A percentile compares a stretch with the other conserved stretches of the same genome.
phyloP scores from a whole-genome alignment of 2,797 vertebrate species.

The Notoglanidium macrostoma region DNA sequence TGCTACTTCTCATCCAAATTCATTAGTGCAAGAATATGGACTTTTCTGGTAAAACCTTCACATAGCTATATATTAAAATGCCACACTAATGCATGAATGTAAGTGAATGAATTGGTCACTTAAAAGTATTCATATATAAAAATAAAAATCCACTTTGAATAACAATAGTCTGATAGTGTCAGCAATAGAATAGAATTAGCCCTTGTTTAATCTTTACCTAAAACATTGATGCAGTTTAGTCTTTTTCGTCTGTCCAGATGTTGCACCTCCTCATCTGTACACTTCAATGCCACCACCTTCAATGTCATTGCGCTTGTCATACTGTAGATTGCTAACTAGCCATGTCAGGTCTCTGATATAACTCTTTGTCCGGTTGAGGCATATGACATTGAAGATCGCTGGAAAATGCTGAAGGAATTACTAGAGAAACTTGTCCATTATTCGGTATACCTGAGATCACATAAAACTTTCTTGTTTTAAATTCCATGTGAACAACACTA shows the following conservation, averaged over 20 bases:
- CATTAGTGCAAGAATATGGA: slow-evolving; percentile 3
- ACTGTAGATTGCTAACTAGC: not conserved
- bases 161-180: not conserved
- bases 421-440: not conserved
- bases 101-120: not conserved
- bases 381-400: not conserved
- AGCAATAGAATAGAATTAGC: not conserved
- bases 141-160: not conserved
- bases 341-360: not conserved
- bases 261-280: not conserved
- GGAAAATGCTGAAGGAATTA: not conserved
- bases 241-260: not conserved
- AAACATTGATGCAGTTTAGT: not conserved
- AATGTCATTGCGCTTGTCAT: not conserved
- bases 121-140: not conserved
- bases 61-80: not conserved
- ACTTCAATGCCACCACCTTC: not conserved
- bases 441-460: not conserved
- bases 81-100: not conserved
- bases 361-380: not conserved
- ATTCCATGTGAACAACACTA: not conserved
- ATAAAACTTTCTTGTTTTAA: not conserved
- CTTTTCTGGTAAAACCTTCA: not conserved
- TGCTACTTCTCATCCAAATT: not conserved
- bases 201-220: not conserved